Evolutionary conservation across 2,888 invertebrate species (phyloP), one percentile per base, ranked within the genome.

Genomic region (Parasteatoda lunata): DNA sequence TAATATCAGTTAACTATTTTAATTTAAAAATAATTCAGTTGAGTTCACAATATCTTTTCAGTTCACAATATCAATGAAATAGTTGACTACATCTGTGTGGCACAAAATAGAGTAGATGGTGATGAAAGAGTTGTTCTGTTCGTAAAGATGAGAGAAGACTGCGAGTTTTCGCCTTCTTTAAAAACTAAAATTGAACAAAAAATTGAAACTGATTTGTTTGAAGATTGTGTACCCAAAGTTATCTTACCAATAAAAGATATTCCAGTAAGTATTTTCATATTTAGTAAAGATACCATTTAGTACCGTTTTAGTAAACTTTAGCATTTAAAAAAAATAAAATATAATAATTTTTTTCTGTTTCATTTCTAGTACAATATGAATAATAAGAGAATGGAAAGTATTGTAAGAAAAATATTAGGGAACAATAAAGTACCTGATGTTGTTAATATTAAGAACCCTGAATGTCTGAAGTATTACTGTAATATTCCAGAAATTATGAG

Each of bases 31-130:
- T 52, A 3, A 30, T 52, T 13, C 5, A 7, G n/a, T 30, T 66
- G 1, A 66, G 4, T n/a, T n/a, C n/a, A n/a, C 11, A 7, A 47
- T 68, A 52, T 4, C 4, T 13, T 78, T 69, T 49, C 47, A 84
- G 84, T 84, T 15, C 84, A 84, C n/a, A 64, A 45, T 11, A 66
- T 84, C 11, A 68, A 84, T 47, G 84, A 84, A 15, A 48, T 84
- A 1, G 66, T 49, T 3, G 84, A 84, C 13, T 84, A 78, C 51
- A 68, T 84, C 6, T 84, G 84, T 9, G 84, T 84, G n/a, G 54
- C 47, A 7, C 77, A 78, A 11, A 72, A 66, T 11, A 78, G 66
- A n/a, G 9, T 30, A 1, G 65, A 77, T 5, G 77, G 78, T 13
- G 78, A 84, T 8, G 13, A 9, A 7, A 69, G 84, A 13, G 72